A percentile compares a stretch with the other conserved stretches of the same genome.
These are phyloP conservation scores for Recurvirostra avosetta DNA, from an alignment of 2,113 vertebrate genomes.

Conservation along the genomic window DNA sequence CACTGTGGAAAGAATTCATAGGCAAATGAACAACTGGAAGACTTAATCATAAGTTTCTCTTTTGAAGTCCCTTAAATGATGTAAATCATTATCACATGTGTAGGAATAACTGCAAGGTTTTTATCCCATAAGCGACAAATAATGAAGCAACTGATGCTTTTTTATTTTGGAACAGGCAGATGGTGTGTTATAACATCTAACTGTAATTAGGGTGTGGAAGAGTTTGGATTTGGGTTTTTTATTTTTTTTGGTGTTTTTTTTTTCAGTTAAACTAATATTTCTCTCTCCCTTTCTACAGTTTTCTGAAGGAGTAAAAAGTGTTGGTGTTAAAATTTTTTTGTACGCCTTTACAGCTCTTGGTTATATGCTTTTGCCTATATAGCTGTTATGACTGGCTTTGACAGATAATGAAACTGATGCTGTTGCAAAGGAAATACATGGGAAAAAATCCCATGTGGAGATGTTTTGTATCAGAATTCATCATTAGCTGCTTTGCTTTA, in stretches of 20 bases:
- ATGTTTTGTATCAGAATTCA: background rate
- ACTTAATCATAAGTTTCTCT: background rate
- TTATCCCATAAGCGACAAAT: slow-evolving; percentile 11
- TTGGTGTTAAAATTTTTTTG: background rate
- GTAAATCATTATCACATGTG: background rate
- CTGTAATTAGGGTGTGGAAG: background rate
- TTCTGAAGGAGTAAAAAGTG: background rate
- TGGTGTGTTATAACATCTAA: slow-evolving; percentile 2
- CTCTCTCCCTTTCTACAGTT: background rate
- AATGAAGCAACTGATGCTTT: background rate
- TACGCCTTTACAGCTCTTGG: background rate
- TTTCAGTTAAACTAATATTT: background rate
- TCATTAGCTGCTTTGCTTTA: background rate
- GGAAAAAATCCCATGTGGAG: background rate
- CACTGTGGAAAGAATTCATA: background rate
- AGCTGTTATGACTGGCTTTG: background rate
- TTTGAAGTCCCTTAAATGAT: background rate
- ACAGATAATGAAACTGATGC: background rate
- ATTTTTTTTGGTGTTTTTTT: background rate
- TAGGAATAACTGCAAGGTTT: background rate
- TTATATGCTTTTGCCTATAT: background rate
- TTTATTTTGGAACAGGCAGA: slow-evolving; percentile 15
- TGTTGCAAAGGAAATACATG: background rate
- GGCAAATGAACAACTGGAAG: background rate
- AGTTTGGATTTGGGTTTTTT: background rate